A percentile compares a stretch with the other conserved stretches of the same genome.
Conservation (phyloP, 1,140 invertebrate species). For the Dinothrombium tinctorium region DNA sequence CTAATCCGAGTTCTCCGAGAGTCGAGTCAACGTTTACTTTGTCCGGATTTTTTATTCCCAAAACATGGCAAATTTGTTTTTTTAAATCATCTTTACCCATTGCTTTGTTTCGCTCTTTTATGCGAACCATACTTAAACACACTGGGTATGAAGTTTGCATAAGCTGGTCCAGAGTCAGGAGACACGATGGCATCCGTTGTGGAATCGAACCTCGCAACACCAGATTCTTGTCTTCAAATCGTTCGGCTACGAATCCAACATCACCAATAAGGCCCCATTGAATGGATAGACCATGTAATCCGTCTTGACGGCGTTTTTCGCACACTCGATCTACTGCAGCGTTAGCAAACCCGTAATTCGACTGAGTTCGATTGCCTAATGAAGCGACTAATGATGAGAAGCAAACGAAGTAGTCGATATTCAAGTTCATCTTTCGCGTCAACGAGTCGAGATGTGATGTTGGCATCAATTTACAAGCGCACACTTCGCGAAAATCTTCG, state of each 20-base stretch:
- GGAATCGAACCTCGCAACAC: constrained; percentile 71
- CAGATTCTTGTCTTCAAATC: constrained; percentile 55
- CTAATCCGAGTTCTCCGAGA: constrained; percentile 77
- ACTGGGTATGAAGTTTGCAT: constrained; percentile 48
- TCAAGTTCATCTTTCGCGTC: constrained; percentile 42
- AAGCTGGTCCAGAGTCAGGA: constrained; percentile 60
- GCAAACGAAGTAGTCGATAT: constrained; percentile 66
- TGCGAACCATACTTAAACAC: constrained; percentile 19
- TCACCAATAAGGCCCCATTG: constrained; percentile 80
- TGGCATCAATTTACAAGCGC: constrained; percentile 32
- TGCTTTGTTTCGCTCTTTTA: constrained; percentile 9
- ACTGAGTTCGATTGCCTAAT: constrained; percentile 75
- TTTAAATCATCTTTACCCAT: constrained; percentile 17
- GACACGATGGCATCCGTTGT: constrained; percentile 67
- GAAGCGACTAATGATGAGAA: constrained; percentile 88
- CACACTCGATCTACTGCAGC: constrained; percentile 84
- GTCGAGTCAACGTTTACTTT: constrained; percentile 43
- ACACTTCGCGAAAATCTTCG: constrained; percentile 43
- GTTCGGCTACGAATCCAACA: constrained; percentile 50
- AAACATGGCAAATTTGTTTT: constrained; percentile 20
- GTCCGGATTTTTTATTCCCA: constrained; percentile 48
- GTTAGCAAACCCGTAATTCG: constrained; percentile 86
- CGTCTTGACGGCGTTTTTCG: constrained; percentile 50
- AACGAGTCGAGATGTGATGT: constrained; percentile 48
- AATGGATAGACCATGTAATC: constrained; percentile 53